Percentiles rank a stretch among this genome's conserved stretches.
Conservation (phyloP, 2,797 vertebrate species). For the Hemitrygon akajei region DNA sequence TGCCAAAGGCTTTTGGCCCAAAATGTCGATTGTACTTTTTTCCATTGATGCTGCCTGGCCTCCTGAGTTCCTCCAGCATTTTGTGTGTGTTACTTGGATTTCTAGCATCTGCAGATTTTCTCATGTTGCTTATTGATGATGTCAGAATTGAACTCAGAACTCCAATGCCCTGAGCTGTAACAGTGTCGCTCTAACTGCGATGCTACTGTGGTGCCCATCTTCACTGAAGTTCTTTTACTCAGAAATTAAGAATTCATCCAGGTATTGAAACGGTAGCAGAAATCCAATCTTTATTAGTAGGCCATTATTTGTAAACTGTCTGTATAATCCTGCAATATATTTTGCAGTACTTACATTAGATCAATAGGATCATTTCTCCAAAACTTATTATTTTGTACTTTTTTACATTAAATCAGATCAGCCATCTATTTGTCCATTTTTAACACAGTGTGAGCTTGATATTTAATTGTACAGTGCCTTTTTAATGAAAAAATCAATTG, state of each 20-base stretch:
- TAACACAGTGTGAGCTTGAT: neutral
- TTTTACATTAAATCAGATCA: neutral
- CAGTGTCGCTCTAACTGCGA: too few relatives aligned
- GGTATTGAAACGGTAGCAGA: neutral
- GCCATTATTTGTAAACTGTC: neutral
- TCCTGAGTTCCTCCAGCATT: too few relatives aligned
- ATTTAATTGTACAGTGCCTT: too few relatives aligned
- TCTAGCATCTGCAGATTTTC: too few relatives aligned
- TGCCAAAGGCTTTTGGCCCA: too few relatives aligned
- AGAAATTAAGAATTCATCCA: neutral
- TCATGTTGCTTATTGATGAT: too few relatives aligned
- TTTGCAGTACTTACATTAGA: neutral
- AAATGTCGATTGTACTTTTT: too few relatives aligned
- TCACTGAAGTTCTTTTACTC: neutral
- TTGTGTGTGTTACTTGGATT: too few relatives aligned
- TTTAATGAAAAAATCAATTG: too few relatives aligned
- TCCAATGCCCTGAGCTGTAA: too few relatives aligned
- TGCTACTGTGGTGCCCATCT: neutral
- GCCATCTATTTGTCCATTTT: neutral
- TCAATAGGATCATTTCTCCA: neutral
- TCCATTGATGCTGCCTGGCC: too few relatives aligned
- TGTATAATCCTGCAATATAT: neutral
- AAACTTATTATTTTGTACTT: neutral
- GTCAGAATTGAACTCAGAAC: too few relatives aligned
- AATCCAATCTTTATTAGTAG: neutral